Conservation (phyloP, 1,140 invertebrate species). For the Maconellicoccus hirsutus region DNA sequence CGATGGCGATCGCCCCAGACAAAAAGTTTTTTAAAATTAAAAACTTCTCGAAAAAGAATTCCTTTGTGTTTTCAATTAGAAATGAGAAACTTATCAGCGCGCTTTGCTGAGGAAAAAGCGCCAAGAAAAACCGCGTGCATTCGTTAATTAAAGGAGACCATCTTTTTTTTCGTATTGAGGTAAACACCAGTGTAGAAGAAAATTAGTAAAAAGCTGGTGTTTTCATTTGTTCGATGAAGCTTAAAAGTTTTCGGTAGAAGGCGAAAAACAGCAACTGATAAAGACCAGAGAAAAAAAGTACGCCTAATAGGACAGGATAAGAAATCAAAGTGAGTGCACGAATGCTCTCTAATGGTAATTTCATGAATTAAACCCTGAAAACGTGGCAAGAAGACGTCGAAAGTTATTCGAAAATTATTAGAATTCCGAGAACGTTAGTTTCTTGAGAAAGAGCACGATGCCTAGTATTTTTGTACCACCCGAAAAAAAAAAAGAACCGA, state of each 20-base stretch:
- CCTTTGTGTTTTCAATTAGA: no score
- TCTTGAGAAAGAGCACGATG: neutral
- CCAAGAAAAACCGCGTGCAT: no score
- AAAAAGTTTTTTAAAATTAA: no score
- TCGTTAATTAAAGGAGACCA: no score
- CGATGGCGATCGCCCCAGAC: no score
- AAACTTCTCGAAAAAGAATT: no score
- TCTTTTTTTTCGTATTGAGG: no score
- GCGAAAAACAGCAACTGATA: neutral
- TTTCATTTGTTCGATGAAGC: neutral
- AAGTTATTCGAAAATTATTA: constrained; percentile 6
- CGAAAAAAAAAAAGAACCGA: neutral
- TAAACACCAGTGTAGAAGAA: no score
- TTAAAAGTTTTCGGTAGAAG: neutral
- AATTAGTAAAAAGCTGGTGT: neutral
- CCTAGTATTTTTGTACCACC: neutral
- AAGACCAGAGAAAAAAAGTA: neutral
- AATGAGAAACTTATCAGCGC: no score
- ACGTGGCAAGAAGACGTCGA: constrained; percentile 1
- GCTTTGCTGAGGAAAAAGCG: no score
- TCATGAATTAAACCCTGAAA: neutral
- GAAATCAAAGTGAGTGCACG: constrained; percentile 3
- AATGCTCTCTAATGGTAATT: neutral
- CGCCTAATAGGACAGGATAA: neutral
- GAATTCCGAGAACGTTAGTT: constrained; percentile 8